A percentile compares a stretch with the other conserved stretches of the same genome.
phyloP scores from a whole-genome alignment of 2,888 invertebrate species.

The Drosophila paramelanica region DNA sequence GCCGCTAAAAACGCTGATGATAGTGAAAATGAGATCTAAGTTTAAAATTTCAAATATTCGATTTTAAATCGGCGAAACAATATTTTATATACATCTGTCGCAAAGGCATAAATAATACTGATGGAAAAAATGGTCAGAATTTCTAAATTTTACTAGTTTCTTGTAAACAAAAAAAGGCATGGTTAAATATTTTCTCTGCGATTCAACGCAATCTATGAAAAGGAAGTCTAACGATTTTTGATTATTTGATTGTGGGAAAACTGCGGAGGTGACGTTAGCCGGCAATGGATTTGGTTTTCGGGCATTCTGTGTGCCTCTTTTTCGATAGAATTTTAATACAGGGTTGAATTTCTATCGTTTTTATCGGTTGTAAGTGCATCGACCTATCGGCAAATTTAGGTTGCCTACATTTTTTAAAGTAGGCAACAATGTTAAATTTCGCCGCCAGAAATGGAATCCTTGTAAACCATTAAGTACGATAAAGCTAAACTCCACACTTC shows the following conservation, averaged over 20 bases:
- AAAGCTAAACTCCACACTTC: no score
- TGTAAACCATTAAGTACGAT: no score
- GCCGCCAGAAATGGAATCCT: no score
- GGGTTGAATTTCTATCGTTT: neutral
- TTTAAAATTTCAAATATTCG: conserved; percentile 34
- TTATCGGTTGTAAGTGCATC: neutral
- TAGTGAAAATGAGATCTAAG: conserved; percentile 87
- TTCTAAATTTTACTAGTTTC: no score
- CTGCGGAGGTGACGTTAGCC: no score
- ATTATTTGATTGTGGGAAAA: no score
- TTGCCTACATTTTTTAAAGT: no score
- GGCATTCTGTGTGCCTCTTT: neutral
- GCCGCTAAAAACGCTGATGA: conserved; percentile 88
- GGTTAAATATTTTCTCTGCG: neutral
- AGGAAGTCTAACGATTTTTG: no score
- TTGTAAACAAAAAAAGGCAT: neutral
- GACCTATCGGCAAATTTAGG: no score
- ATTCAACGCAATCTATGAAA: neutral
- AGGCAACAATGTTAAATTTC: no score
- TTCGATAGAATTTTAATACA: neutral
- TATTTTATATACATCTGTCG: conserved; percentile 28
- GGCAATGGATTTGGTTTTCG: neutral
- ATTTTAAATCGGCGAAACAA: conserved; percentile 45
- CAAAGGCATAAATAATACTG: conserved; percentile 32
- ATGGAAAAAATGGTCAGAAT: conserved; percentile 11